Base-by-base conservation (phyloP, 2,888 invertebrate species). In the Eutolmus rufibarbis region DNA sequence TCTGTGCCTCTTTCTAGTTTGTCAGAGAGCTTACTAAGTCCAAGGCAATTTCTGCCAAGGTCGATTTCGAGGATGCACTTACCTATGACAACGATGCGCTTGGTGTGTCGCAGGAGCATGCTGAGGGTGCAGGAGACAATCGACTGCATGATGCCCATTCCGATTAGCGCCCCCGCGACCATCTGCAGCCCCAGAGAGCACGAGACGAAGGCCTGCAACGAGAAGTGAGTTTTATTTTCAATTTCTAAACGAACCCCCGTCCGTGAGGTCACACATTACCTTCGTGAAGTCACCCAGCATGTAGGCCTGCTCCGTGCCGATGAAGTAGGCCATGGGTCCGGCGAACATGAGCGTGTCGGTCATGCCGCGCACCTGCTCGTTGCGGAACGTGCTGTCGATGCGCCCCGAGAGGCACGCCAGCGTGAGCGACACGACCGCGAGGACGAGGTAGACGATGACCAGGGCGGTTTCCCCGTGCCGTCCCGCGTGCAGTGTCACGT, bases 261-360 rank as follows among this genome's bases (percentile, higher is more conserved):
- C 8, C 14, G 16, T 40, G 14, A 31, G 5, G 14, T 84, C 34
- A 12, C 31, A 14, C 3, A 12, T 74, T 90, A 96, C 96, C 94
- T 96, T 95, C 91, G 96, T 95, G 92, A 97, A 97, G 90, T 97
- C 97, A 9, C 96, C 95, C 91, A 96, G 95, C 93, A 97, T 96
- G 91, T 97, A 97, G 89, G 96, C 97, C 93, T 97, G 97, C 91
- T 97, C 97, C 88, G 97, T 94, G 88, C 97, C 97, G 89, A 97
- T 96, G 90, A 97, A 97, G 74, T 96, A 93, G 4, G 96, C 96
- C 92, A 97, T 94, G 0, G 97, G 97, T 0, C 95, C 95, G 1
- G 96, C 95, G 56, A 96, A 94, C 89, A 96, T 94, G 56, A 96
- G 88, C 0, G 92, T 93, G 46, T 93, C 93, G 5, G 91, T 91